Evolutionary conservation across 2,797 vertebrate species (phyloP).

Genomic region (Typhlichthys eigenmanni): DNA sequence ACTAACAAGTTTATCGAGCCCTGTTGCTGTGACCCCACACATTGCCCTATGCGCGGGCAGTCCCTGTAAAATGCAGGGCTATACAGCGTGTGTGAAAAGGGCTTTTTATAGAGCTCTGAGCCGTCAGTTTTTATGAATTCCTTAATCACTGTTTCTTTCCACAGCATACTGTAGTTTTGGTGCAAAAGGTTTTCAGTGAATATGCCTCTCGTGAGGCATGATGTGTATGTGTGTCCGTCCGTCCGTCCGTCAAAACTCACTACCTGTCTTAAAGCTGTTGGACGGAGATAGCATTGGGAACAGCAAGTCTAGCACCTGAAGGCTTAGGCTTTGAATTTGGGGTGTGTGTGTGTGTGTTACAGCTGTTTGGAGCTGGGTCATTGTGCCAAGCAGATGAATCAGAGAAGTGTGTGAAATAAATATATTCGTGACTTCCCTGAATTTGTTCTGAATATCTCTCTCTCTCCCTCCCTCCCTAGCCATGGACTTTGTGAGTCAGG

Average conservation of each 20-base stretch:
- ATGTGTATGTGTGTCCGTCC: not conserved
- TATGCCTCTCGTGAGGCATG: too few relatives aligned
- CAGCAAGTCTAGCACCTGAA: slow-evolving; percentile 47
- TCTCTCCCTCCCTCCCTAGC: slow-evolving; percentile 63
- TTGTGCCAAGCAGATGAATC: slow-evolving; percentile 40
- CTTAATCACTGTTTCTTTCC: too few relatives aligned
- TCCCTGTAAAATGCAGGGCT: too few relatives aligned
- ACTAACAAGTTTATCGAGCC: too few relatives aligned
- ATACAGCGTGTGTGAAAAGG: too few relatives aligned
- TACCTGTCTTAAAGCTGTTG: slow-evolving; percentile 61
- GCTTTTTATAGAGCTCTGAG: too few relatives aligned
- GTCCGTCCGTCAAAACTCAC: slow-evolving; percentile 1
- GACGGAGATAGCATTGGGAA: slow-evolving; percentile 56
- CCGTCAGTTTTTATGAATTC: too few relatives aligned
- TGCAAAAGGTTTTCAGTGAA: too few relatives aligned
- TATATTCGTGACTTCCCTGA: slow-evolving; percentile 8
- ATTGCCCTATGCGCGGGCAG: too few relatives aligned
- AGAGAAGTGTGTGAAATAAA: slow-evolving; percentile 14
- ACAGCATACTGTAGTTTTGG: too few relatives aligned
- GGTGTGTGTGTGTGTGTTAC: not conserved
- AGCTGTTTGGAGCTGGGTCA: slow-evolving; percentile 41
- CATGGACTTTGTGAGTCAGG: slow-evolving; percentile 87
- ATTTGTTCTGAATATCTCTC: slow-evolving; percentile 15
- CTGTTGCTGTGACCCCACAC: too few relatives aligned
- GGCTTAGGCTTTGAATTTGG: slow-evolving; percentile 47